A percentile compares a stretch with the other conserved stretches of the same genome.
These are phyloP conservation scores for Pentalonia nigronervosa DNA, from an alignment of 1,140 invertebrate genomes.

Conservation along the genomic window DNA sequence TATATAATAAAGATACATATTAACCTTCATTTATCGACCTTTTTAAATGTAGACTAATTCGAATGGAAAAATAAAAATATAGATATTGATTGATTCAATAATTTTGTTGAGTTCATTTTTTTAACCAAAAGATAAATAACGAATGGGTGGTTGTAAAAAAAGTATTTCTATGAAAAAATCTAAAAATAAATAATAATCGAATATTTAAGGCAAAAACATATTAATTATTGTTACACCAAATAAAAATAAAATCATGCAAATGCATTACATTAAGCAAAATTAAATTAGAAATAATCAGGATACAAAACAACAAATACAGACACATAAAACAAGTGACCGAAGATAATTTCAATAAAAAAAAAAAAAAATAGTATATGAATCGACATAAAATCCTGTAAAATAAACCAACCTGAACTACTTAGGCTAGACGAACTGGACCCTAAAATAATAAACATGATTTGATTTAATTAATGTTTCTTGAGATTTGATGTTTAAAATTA, in stretches of 20 bases:
- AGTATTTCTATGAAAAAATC: not conserved
- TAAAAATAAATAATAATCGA: not conserved
- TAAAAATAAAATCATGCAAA: conserved; percentile 38
- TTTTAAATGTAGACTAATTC: not conserved
- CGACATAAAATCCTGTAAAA: conserved; percentile 21
- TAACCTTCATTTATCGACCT: not conserved
- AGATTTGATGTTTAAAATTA: not conserved
- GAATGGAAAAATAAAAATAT: no score
- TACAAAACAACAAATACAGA: conserved; percentile 38
- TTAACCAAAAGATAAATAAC: not conserved
- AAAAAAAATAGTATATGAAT: conserved; percentile 27
- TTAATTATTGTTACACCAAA: conserved; percentile 38
- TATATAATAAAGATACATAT: not conserved
- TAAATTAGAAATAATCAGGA: not conserved
- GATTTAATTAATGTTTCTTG: not conserved
- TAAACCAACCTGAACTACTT: conserved; percentile 63
- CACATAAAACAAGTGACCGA: not conserved
- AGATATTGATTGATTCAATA: not conserved
- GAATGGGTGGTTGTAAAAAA: not conserved
- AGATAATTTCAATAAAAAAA: conserved; percentile 43
- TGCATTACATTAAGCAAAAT: conserved; percentile 32
- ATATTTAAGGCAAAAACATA: not conserved
- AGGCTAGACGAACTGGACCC: conserved; percentile 64
- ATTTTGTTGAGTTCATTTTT: not conserved
- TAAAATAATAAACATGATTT: conserved; percentile 61